phyloP scores from a whole-genome alignment of 2,888 invertebrate genomes.

The Drepanosiphum platanoidis region DNA sequence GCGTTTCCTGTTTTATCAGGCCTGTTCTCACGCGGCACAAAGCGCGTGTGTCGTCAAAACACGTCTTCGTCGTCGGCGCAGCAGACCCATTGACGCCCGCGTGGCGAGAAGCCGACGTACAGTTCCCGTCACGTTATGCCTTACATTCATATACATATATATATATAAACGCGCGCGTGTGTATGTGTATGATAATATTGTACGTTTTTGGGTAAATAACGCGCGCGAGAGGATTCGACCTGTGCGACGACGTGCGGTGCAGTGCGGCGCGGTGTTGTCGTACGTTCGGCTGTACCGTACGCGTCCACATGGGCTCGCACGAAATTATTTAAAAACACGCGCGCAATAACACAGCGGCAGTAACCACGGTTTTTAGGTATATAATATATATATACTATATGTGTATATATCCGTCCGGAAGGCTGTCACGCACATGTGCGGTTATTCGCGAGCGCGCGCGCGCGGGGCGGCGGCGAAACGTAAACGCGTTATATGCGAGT shows the following conservation, averaged over 20 bases:
- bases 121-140: background rate
- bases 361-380: too few relatives aligned
- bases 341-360: too few relatives aligned
- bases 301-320: background rate
- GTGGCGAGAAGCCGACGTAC: background rate
- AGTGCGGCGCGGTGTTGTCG: constrained; percentile 1
- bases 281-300: background rate
- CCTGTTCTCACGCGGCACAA: constrained; percentile 12
- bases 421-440: constrained; percentile 19
- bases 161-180: background rate
- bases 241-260: background rate
- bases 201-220: background rate
- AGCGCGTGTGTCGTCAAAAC: background rate
- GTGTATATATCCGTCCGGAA: too few relatives aligned
- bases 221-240: background rate
- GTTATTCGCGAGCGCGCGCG: background rate
- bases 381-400: too few relatives aligned
- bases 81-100: background rate
- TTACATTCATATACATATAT: background rate
- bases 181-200: background rate
- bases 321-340: background rate
- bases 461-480: constrained; percentile 14
- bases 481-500: too few relatives aligned
- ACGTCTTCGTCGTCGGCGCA: background rate
- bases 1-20: background rate